Conservation (phyloP, 1,140 invertebrate species). For the Tyrophagus putrescentiae region DNA sequence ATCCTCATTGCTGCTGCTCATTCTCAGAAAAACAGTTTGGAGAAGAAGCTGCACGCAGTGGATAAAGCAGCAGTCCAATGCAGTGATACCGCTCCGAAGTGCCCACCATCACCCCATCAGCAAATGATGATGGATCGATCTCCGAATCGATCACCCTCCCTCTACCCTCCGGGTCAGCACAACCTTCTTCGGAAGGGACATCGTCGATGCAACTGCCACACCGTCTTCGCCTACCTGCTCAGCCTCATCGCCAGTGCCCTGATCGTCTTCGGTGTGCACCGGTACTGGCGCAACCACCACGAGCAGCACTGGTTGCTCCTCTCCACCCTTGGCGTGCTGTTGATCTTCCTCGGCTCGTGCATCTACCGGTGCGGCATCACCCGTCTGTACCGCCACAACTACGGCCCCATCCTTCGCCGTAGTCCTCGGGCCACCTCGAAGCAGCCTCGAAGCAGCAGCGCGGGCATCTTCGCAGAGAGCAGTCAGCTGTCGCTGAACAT, state of each 20-base stretch:
- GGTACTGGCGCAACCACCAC: slow-evolving; percentile 1
- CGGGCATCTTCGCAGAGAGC: not conserved
- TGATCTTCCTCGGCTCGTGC: slow-evolving; percentile 20
- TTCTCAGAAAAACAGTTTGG: not conserved
- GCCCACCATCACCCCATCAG: not conserved
- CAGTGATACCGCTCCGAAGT: not conserved
- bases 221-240: slow-evolving; percentile 18
- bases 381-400: not conserved
- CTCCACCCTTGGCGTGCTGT: not conserved
- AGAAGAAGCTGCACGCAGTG: not conserved
- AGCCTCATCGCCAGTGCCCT: not conserved
- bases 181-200: not conserved
- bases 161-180: not conserved
- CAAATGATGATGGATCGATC: not conserved
- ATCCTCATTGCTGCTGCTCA: not conserved
- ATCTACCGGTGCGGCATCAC: slow-evolving; percentile 14
- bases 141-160: not conserved
- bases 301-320: slow-evolving; percentile 16
- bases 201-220: slow-evolving; percentile 15
- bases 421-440: not conserved
- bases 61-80: not conserved
- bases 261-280: slow-evolving; percentile 12
- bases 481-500: slow-evolving; percentile 23
- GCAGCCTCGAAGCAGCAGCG: not conserved
- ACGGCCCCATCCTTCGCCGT: not conserved